These are phyloP conservation scores for Pterobdella sp. DNA, from an alignment of 2,888 invertebrate species.

Conservation along the genomic window DNA sequence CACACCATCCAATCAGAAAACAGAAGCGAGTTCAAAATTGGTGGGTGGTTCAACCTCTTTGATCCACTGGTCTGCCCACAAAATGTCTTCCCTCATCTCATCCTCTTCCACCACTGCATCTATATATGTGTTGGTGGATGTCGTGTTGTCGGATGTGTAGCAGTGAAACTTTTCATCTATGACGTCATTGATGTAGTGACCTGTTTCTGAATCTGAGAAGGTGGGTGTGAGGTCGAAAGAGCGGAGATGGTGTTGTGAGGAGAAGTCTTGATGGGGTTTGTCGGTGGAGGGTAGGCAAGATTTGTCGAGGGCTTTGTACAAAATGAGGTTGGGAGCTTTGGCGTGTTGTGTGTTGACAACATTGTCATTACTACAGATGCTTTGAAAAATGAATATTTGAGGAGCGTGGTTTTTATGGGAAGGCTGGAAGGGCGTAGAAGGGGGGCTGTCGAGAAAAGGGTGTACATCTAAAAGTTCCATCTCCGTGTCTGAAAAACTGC, in stretches of 20 bases:
- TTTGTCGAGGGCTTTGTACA: background rate
- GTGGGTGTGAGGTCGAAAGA: conserved; percentile 22
- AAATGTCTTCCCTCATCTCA: background rate
- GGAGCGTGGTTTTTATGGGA: background rate
- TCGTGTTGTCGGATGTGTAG: background rate
- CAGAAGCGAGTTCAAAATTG: background rate
- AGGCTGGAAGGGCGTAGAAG: background rate
- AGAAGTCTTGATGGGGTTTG: background rate
- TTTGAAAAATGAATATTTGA: background rate
- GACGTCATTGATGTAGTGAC: background rate
- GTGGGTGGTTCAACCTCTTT: background rate
- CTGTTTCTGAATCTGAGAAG: conserved; percentile 17
- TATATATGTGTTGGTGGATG: background rate
- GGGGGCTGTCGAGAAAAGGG: background rate
- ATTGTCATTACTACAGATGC: background rate
- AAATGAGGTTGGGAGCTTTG: background rate
- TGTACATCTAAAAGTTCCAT: background rate
- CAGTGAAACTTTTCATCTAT: background rate
- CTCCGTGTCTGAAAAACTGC: background rate
- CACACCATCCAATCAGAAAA: too few relatives aligned
- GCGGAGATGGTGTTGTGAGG: background rate
- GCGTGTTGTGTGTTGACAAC: background rate
- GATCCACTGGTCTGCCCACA: conserved; percentile 2
- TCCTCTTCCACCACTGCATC: background rate
- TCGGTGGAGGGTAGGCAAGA: background rate